These are phyloP conservation scores for Rhagonycha fulva DNA, from an alignment of 2,888 invertebrate species.

Conservation along the genomic window DNA sequence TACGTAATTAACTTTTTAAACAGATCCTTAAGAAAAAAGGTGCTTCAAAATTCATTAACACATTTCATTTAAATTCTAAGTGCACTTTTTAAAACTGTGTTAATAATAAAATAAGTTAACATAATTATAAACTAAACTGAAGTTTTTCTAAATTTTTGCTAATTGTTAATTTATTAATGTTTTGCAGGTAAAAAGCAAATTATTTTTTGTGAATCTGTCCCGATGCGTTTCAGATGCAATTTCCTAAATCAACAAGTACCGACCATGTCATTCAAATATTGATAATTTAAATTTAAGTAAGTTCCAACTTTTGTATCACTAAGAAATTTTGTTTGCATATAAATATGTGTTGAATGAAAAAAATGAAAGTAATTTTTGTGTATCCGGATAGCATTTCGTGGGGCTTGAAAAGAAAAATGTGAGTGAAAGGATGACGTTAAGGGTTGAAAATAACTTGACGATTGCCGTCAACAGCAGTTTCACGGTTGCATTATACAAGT, in stretches of 20 bases:
- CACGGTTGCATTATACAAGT: conserved; percentile 33
- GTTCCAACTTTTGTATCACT: background rate
- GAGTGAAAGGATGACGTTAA: conserved; percentile 26
- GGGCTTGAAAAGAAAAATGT: conserved; percentile 32
- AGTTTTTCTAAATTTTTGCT: background rate
- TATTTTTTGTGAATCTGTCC: background rate
- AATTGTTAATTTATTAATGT: too few species aligned
- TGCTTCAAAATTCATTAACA: background rate
- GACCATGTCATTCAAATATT: background rate
- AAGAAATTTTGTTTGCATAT: background rate
- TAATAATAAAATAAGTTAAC: background rate
- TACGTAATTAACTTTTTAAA: background rate
- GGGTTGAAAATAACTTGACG: conserved; percentile 38
- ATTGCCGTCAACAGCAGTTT: conserved; percentile 38
- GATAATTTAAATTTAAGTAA: background rate
- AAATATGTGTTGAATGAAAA: conserved; percentile 1
- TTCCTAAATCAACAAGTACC: background rate
- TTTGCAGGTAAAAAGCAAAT: background rate
- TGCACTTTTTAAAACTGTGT: background rate
- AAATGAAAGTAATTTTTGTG: conserved; percentile 23
- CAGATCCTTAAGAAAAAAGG: background rate
- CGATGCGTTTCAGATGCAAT: background rate
- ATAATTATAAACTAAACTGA: background rate
- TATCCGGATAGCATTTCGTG: conserved; percentile 23
- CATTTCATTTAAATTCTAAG: background rate